Evolutionary conservation across 2,113 vertebrate genomes (phyloP), one percentile per base, ranked within the genome.

Genomic region (Galbula dea): DNA sequence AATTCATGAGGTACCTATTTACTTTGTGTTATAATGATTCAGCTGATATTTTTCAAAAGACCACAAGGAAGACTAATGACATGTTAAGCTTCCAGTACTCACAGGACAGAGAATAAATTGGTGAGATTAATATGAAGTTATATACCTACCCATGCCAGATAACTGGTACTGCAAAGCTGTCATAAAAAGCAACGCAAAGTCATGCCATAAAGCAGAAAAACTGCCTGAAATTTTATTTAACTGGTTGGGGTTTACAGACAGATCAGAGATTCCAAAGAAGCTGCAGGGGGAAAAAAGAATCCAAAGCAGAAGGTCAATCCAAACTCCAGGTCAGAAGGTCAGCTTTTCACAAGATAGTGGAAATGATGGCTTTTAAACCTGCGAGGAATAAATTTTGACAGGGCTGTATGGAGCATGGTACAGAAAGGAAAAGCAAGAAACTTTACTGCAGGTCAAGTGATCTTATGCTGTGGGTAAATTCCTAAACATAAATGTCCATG

Each of bases 31-130:
- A 34, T 9, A 91, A 74, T 77, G 63, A 80, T 89, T 85, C 71
- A 80, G 79, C 51, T 83, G 37, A 43, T 89, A 74, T 83, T 96
- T 95, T 93, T 86, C 72, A 86, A 76, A 94, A 96, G 74, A 79
- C 55, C 37, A 49, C 67, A 62, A 49, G 83, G 55, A 89, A 80
- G 71, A 74, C 68, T 88, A 88, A 91, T 74, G 46, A 62, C 59
- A 76, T 14, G 16, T 80, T 96, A 89, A 89, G 67, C 34, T 89
- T 89, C 65, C 68, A 95, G 79, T 43, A 76, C 62, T 94, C 9
- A 2, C 66, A 5, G 7, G 87, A 61, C 32, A 80, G 75, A 89
- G 49, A 80, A 79, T 58, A 89, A 79, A 66, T 18, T 7, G 85
- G 36, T 57, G 32, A 58, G 46, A 80, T 85, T 87, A 96, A 89